Percentiles rank a stretch among this genome's conserved stretches.
phyloP scores from a whole-genome alignment of 1,140 invertebrate species.

The Sinonovacula constricta region DNA sequence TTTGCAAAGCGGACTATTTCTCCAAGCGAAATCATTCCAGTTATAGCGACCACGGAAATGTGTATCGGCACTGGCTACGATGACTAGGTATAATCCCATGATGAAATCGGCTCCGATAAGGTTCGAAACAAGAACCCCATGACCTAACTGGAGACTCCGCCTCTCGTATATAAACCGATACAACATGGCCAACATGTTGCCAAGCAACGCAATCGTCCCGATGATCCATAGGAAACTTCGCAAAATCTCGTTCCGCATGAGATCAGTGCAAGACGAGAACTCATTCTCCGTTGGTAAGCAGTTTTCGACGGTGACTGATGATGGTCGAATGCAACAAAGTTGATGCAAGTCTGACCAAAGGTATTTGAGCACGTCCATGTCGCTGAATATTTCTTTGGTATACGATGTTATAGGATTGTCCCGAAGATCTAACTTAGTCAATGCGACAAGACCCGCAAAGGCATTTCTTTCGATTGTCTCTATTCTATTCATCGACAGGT shows the following conservation, averaged over 20 bases:
- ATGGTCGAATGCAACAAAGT: conserved; percentile 12
- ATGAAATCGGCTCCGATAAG: conserved; percentile 67
- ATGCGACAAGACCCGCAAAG: neutral
- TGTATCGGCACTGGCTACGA: conserved; percentile 67
- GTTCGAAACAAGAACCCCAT: conserved; percentile 65
- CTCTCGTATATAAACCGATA: conserved; percentile 50
- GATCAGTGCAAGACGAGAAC: conserved; percentile 63
- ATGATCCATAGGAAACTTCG: conserved; percentile 64
- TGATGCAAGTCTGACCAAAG: neutral
- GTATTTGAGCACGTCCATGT: neutral
- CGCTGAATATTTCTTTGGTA: neutral
- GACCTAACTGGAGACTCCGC: conserved; percentile 42
- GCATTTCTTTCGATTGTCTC: neutral
- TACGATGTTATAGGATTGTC: neutral
- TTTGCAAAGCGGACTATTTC: conserved; percentile 52
- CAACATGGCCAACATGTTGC: conserved; percentile 56
- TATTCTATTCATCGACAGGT: neutral
- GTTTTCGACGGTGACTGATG: conserved; percentile 20
- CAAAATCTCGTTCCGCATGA: conserved; percentile 55
- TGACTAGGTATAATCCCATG: conserved; percentile 72
- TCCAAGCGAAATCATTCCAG: conserved; percentile 57
- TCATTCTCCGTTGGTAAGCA: conserved; percentile 54
- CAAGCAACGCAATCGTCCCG: conserved; percentile 50
- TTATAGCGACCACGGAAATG: conserved; percentile 60
- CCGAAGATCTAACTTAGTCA: neutral